Percentiles rank a stretch among this genome's conserved stretches.
These are phyloP conservation scores for Caenorhabditis brenneri DNA, from an alignment of 1,140 invertebrate species.

Conservation along the genomic window DNA sequence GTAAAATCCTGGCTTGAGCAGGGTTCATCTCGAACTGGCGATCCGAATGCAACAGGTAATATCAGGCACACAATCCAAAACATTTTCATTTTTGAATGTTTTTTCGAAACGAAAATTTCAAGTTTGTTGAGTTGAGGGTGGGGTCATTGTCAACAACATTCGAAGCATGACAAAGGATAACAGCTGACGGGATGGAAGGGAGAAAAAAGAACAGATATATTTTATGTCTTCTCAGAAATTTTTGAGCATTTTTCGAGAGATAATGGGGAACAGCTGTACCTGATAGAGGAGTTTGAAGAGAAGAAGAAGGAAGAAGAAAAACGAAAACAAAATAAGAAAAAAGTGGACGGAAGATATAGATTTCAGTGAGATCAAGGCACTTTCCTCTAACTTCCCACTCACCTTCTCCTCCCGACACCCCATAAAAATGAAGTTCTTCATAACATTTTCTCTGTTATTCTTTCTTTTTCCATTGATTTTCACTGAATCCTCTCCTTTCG, in stretches of 20 bases:
- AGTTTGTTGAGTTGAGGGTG: background rate
- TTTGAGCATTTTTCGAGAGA: background rate
- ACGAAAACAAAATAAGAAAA: background rate
- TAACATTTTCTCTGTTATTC: too few relatives aligned
- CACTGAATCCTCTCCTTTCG: background rate
- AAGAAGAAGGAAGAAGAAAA: background rate
- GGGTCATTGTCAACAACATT: background rate
- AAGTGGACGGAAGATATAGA: background rate
- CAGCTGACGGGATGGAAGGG: background rate
- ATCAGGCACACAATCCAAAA: background rate
- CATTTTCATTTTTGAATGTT: background rate
- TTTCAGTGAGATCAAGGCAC: background rate
- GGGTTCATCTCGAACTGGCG: background rate
- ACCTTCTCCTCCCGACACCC: background rate
- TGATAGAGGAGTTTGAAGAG: background rate
- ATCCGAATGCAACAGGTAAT: background rate
- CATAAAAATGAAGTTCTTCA: too few relatives aligned
- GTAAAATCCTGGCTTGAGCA: background rate
- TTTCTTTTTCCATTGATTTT: background rate
- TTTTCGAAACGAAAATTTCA: background rate
- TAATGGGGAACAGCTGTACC: conserved; percentile 1
- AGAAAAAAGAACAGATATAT: background rate
- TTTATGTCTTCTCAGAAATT: background rate
- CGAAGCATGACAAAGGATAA: conserved; percentile 4
- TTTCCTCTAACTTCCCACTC: background rate